Base-by-base conservation (phyloP, 2,113 vertebrate species). In the Xerus inauris region DNA sequence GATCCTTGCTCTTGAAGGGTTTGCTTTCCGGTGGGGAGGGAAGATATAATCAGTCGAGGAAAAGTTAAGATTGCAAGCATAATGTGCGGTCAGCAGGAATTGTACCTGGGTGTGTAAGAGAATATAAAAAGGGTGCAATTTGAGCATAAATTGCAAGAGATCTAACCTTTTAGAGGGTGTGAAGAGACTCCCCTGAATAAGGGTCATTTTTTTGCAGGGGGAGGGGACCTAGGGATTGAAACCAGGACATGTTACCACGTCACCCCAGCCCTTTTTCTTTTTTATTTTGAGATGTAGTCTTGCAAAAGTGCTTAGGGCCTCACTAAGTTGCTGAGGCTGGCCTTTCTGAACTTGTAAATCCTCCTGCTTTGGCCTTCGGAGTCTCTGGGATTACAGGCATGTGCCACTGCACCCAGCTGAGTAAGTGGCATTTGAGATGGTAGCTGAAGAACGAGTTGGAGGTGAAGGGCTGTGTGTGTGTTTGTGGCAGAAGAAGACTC, bases 21-120 rank as follows among this genome's bases (percentile, higher is more conserved):
- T 80, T 76, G 4, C 13, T 13, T 42, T 35, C 40, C 20, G n/a
- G 49, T 35, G 14, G 47, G 40, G 30, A 79, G 84, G 83, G 57
- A 67, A 47, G 1, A 14, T 32, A 0, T 3, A 45, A 32, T 81
- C n/a, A 16, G 0, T 62, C 13, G 19, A 30, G 5, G n/a, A 16
- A 64, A 45, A 75, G 5, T 59, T 87, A 35, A 72, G 19, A 42
- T 82, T 14, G 0, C 5, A 22, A 67, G 30, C 12, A 22, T 65
- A 8, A 6, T 28, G 49, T 77, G 3, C 30, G 0, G 28, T 30
- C 0, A 26, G 69, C 42, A 80, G 49, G 75, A 45, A 2, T 7
- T 16, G 51, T 38, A 42, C 8, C 20, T 22, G 7, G 51, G 9
- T 12, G n/a, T 24, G 0, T 73, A 28, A 67, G n/a, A 80, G 24